Percentiles rank a stretch among this genome's conserved stretches.
Evolutionary conservation across 92 coral and sea anemone species (phyloP).

Genomic region (Pocillopora grandis): DNA sequence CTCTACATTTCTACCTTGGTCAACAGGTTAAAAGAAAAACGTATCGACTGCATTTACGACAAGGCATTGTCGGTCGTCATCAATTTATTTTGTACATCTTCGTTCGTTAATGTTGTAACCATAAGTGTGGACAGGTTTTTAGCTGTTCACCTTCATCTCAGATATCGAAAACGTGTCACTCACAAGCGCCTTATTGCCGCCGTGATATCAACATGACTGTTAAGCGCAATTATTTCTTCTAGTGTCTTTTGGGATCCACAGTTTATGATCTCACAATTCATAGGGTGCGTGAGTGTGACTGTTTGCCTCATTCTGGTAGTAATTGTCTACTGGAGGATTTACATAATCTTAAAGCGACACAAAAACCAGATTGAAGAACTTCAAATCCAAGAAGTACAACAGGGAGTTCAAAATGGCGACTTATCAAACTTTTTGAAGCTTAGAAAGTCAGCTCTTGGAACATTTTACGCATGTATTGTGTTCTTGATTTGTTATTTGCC

Average conservation of each 20-base stretch:
- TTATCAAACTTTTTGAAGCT: too few species aligned
- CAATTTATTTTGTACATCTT: neutral
- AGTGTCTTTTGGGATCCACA: neutral
- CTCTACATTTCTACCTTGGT: neutral
- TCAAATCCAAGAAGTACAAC: too few species aligned
- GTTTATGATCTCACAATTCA: neutral
- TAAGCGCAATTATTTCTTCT: neutral
- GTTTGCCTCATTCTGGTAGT: neutral
- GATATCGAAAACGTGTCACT: constrained; percentile 18
- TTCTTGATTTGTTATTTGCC: too few species aligned
- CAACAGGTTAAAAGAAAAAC: neutral
- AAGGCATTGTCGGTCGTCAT: neutral
- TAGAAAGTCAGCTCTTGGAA: too few species aligned
- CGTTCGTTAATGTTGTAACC: neutral
- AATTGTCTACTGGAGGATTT: neutral
- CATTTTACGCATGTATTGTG: too few species aligned
- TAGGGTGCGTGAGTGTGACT: neutral
- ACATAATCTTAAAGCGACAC: neutral
- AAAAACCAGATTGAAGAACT: too few species aligned
- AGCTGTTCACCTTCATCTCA: constrained; percentile 17
- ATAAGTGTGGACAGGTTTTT: constrained; percentile 11
- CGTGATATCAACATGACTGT: constrained; percentile 13
- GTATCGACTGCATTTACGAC: neutral
- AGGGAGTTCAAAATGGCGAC: too few species aligned
- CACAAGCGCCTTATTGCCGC: constrained; percentile 8